Evolutionary conservation across 2,888 invertebrate species (phyloP).

Genomic region (Xestia c-nigrum): DNA sequence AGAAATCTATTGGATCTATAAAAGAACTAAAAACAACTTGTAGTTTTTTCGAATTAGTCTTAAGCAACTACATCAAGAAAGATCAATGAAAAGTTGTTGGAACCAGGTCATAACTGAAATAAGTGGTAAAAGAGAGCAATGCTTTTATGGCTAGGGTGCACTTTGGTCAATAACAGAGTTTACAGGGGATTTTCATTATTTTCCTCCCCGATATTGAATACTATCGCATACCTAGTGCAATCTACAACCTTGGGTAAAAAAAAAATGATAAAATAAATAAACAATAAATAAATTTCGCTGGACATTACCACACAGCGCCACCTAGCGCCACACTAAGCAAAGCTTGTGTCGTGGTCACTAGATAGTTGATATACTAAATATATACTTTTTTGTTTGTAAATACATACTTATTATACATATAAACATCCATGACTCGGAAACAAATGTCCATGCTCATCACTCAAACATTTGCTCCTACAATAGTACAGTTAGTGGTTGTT

Average conservation of each 20-base stretch:
- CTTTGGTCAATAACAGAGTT: not conserved
- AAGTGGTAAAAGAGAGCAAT: not conserved
- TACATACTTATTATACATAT: too few species aligned
- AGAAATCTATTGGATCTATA: not conserved
- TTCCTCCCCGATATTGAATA: not conserved
- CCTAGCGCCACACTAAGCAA: too few species aligned
- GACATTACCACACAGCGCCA: too few species aligned
- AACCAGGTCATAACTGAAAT: not conserved
- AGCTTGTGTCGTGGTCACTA: too few species aligned
- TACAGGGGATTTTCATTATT: not conserved
- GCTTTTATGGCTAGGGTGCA: not conserved
- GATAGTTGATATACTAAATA: too few species aligned
- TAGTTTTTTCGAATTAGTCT: not conserved
- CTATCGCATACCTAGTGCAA: not conserved
- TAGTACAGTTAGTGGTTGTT: not conserved
- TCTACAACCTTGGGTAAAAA: not conserved
- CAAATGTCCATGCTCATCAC: too few species aligned
- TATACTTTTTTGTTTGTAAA: too few species aligned
- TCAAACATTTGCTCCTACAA: too few species aligned
- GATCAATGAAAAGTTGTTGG: not conserved
- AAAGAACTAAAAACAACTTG: not conserved
- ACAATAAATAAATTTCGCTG: too few species aligned
- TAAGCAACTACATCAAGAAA: not conserved
- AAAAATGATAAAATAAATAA: too few species aligned
- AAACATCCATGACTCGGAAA: too few species aligned